phyloP scores from a whole-genome alignment of 1,140 invertebrate genomes.

The Achroia grisella region DNA sequence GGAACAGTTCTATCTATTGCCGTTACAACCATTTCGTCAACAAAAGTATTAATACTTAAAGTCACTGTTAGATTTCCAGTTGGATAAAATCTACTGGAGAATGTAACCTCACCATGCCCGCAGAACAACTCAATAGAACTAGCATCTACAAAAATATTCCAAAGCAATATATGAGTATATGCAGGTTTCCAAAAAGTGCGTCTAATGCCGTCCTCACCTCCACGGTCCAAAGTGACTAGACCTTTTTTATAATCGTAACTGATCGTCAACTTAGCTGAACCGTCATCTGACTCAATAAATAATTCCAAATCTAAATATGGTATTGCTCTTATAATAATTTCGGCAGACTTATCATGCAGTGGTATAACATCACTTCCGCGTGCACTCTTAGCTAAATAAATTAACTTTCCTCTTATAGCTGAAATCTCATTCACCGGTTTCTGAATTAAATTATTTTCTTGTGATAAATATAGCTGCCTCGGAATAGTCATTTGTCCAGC shows the following conservation, averaged over 20 bases:
- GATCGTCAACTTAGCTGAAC: conserved; percentile 19
- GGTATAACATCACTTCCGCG: conserved; percentile 10
- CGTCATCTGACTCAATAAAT: conserved; percentile 27
- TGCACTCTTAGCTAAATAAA: conserved; percentile 17
- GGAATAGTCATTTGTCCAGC: conserved; percentile 48
- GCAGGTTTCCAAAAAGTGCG: conserved; percentile 36
- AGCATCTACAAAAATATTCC: conserved; percentile 44
- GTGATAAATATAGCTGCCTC: conserved; percentile 28
- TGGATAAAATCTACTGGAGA: conserved; percentile 52
- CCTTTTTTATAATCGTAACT: conserved; percentile 23
- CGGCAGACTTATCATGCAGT: conserved; percentile 31
- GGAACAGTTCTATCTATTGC: conserved; percentile 24
- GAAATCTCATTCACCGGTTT: conserved; percentile 35
- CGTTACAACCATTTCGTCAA: conserved; percentile 21
- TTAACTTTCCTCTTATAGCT: conserved; percentile 4
- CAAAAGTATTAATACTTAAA: conserved; percentile 16
- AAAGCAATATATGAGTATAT: conserved; percentile 15
- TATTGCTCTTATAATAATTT: conserved; percentile 25
- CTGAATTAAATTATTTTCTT: conserved; percentile 32
- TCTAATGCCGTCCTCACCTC: conserved; percentile 37
- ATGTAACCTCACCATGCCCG: conserved; percentile 52
- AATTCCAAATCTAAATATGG: conserved; percentile 20
- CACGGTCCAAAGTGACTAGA: conserved; percentile 32
- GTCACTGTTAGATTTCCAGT: conserved; percentile 23
- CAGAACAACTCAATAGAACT: conserved; percentile 64